phyloP scores from a whole-genome alignment of 1,140 invertebrate species.

The Solenopsis invicta region DNA sequence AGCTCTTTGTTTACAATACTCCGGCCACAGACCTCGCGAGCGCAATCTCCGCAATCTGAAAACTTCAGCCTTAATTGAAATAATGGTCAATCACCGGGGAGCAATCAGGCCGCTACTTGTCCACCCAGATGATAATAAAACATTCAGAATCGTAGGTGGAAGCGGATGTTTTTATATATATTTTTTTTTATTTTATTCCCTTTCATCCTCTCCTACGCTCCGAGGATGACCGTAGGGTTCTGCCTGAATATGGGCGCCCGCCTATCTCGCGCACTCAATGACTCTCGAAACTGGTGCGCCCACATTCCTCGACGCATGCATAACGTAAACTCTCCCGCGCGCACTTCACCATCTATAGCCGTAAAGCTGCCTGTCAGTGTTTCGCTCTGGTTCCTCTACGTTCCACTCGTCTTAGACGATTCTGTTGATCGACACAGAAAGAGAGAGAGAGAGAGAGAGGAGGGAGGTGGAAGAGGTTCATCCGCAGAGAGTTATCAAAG shows the following conservation, averaged over 20 bases:
- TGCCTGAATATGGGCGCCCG: conserved; percentile 67
- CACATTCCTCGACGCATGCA: conserved; percentile 75
- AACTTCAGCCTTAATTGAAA: conserved; percentile 56
- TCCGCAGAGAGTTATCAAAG: neutral
- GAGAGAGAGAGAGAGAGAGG: neutral
- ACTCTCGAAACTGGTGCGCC: conserved; percentile 80
- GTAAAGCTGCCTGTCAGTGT: conserved; percentile 54
- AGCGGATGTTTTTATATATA: neutral
- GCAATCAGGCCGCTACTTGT: conserved; percentile 36
- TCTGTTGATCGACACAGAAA: neutral
- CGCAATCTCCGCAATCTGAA: conserved; percentile 33
- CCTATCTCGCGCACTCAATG: conserved; percentile 73
- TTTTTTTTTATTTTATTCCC: neutral
- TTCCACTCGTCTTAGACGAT: neutral
- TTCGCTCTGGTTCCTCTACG: conserved; percentile 3
- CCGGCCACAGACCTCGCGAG: neutral
- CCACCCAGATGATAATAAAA: conserved; percentile 46
- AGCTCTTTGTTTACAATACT: neutral
- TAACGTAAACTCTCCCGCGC: conserved; percentile 46
- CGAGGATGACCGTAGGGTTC: conserved; percentile 65
- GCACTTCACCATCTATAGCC: conserved; percentile 46
- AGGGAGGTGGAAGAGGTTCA: neutral
- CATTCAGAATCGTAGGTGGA: conserved; percentile 37
- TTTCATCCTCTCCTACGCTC: conserved; percentile 13
- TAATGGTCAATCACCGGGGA: conserved; percentile 39